A percentile compares a stretch with the other conserved stretches of the same genome.
phyloP scores from a whole-genome alignment of 2,888 invertebrate species.

The Clusia tigrina region DNA sequence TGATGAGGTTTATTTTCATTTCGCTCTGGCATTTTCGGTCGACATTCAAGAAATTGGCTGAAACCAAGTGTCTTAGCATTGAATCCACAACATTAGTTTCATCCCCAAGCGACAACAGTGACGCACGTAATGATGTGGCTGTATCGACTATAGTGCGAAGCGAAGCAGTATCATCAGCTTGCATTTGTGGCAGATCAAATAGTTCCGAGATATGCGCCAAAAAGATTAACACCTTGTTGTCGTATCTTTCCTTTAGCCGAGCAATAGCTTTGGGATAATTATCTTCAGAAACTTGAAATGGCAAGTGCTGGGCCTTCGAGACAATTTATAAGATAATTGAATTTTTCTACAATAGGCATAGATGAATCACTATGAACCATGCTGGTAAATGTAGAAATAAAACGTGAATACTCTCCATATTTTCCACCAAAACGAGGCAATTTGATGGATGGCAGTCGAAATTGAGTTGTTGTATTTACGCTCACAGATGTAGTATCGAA shows the following conservation, averaged over 20 bases:
- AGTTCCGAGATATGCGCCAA: constrained; percentile 11
- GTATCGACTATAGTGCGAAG: neutral
- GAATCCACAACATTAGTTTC: constrained; percentile 13
- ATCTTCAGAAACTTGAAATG: constrained; percentile 14
- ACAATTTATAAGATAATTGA: constrained; percentile 19
- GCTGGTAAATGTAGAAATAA: neutral
- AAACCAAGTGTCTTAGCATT: constrained; percentile 11
- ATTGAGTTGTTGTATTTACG: too few species aligned
- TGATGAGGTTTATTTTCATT: too few species aligned
- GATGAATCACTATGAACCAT: neutral
- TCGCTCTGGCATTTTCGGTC: neutral
- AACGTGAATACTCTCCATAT: neutral
- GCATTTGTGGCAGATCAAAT: constrained; percentile 4
- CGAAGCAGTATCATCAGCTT: neutral
- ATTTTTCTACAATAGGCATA: constrained; percentile 8
- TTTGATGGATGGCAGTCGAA: too few species aligned
- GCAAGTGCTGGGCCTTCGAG: constrained; percentile 15
- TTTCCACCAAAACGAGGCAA: neutral
- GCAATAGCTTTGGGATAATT: constrained; percentile 13
- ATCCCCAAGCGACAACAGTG: constrained; percentile 4
- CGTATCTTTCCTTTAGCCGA: constrained; percentile 11
- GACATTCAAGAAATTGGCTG: constrained; percentile 18
- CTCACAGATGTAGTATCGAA: too few species aligned
- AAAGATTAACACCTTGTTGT: constrained; percentile 21
- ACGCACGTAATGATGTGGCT: constrained; percentile 6